Conservation (phyloP, 2,797 vertebrate genomes). For the Threskiornis aethiopicus region DNA sequence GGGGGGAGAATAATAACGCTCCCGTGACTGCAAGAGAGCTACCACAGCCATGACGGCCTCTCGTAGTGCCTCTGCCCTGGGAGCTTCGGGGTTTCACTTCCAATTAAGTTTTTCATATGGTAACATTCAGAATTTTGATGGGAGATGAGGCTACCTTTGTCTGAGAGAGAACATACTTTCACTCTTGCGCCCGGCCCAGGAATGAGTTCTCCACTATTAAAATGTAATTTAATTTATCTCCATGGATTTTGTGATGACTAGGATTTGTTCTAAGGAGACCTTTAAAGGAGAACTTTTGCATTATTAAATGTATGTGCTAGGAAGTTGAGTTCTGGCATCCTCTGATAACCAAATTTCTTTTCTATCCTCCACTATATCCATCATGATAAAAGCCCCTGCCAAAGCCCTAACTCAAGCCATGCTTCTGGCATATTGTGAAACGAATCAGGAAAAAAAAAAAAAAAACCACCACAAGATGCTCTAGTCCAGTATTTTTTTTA, state of each 20-base stretch:
- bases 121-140: slow-evolving; percentile 23
- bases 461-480: slow-evolving; percentile 19
- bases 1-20: neutral
- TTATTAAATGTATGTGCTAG: slow-evolving; percentile 57
- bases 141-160: slow-evolving; percentile 20
- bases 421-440: slow-evolving; percentile 58
- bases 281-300: slow-evolving; percentile 42
- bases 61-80: neutral
- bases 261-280: slow-evolving; percentile 43
- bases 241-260: slow-evolving; percentile 6
- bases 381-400: slow-evolving; percentile 55
- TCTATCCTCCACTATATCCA: slow-evolving; percentile 52
- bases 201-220: slow-evolving; percentile 6
- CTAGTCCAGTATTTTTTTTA: slow-evolving; percentile 7
- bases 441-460: neutral
- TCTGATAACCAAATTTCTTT: slow-evolving; percentile 54
- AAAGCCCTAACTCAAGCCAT: slow-evolving; percentile 66
- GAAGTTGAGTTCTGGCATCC: slow-evolving; percentile 47
- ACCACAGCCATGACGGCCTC: neutral
- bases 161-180: slow-evolving; percentile 32
- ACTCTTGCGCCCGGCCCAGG: neutral
- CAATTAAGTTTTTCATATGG: slow-evolving; percentile 28
- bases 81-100: neutral
- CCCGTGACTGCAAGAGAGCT: neutral
- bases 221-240: slow-evolving; percentile 52